phyloP scores from a whole-genome alignment of 2,113 vertebrate species.

The Passer montanus region DNA sequence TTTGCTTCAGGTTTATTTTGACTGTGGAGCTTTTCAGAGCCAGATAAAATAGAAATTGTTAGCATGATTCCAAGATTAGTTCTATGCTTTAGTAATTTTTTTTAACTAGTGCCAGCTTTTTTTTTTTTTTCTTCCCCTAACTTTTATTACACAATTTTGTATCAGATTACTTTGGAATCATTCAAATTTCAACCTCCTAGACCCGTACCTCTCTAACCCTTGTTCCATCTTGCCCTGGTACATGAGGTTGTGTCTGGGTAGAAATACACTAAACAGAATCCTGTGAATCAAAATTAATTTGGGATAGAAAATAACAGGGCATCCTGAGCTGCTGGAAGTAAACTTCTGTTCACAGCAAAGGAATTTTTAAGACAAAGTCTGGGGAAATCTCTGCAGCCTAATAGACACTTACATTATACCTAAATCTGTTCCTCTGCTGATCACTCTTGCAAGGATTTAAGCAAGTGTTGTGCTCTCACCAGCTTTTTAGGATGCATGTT shows the following conservation, averaged over 20 bases:
- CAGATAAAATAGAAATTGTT: background rate
- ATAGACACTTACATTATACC: background rate
- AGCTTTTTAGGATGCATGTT: background rate
- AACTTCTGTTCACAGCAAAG: background rate
- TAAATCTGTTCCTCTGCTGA: background rate
- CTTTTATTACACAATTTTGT: background rate
- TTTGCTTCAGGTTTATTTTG: background rate
- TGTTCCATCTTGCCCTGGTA: accelerated
- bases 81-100: background rate
- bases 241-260: background rate
- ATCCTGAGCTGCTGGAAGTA: background rate
- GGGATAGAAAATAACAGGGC: background rate
- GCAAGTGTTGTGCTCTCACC: background rate
- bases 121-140: background rate
- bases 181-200: background rate
- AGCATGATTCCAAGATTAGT: background rate
- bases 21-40: background rate
- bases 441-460: background rate
- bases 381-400: background rate
- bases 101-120: background rate
- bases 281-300: background rate
- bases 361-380: background rate
- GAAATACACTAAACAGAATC: background rate
- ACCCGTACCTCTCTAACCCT: accelerated
- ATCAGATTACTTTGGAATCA: background rate